Percentiles rank a stretch among this genome's conserved stretches.
Conservation (phyloP, 2,113 vertebrate species). For the Indicator indicator region DNA sequence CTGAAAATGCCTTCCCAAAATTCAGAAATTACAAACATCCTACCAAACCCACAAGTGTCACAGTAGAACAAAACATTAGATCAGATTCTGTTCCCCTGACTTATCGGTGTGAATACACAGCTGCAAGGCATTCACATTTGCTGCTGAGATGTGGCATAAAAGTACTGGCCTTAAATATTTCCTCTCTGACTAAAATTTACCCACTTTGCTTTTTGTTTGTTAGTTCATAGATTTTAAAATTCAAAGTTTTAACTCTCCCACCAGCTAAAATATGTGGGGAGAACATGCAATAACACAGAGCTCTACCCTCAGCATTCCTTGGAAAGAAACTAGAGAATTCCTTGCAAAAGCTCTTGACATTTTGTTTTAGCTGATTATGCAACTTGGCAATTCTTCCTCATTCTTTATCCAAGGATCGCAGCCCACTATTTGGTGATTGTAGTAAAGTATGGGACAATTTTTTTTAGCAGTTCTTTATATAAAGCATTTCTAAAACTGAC, state of each 20-base stretch:
- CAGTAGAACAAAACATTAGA: neutral
- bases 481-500: neutral
- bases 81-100: neutral
- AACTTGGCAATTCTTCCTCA: neutral
- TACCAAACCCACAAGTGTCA: neutral
- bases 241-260: neutral
- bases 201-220: neutral
- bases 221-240: neutral
- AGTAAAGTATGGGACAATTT: neutral
- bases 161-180: neutral
- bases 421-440: neutral
- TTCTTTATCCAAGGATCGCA: neutral
- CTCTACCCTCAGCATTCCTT: neutral
- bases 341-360: neutral
- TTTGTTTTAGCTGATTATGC: constrained; percentile 21
- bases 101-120: neutral
- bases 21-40: fast-evolving
- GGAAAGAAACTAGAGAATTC: neutral
- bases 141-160: neutral
- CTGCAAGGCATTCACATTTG: neutral
- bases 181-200: neutral
- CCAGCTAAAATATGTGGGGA: neutral
- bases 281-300: neutral
- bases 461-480: neutral
- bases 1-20: neutral